phyloP scores from a whole-genome alignment of 2,113 vertebrate species.

The Bos javanicus region DNA sequence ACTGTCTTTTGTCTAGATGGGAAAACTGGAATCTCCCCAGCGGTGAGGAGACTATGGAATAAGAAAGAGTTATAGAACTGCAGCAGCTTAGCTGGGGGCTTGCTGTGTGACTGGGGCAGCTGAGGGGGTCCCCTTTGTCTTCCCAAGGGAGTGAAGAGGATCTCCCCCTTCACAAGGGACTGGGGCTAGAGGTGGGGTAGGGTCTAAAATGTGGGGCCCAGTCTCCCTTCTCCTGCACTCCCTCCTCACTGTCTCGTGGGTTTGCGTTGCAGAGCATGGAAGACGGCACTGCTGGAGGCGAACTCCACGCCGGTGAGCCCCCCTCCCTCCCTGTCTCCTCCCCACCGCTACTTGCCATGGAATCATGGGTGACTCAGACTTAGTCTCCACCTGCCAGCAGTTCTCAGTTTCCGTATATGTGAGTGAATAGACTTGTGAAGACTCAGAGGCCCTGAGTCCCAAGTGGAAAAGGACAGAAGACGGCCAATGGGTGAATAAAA shows the following conservation, averaged over 20 bases:
- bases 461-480: background rate
- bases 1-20: background rate
- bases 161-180: background rate
- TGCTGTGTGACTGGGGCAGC: background rate
- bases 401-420: background rate
- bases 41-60: background rate
- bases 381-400: slow-evolving; percentile 17
- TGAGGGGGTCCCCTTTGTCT: background rate
- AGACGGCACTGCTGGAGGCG: slow-evolving; percentile 90
- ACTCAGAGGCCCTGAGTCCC: background rate
- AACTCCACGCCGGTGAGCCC: slow-evolving; percentile 90
- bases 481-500: background rate
- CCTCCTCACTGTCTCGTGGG: background rate
- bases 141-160: background rate
- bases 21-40: background rate
- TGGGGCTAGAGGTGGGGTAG: background rate
- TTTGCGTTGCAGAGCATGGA: slow-evolving; percentile 90
- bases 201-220: background rate
- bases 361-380: slow-evolving; percentile 67
- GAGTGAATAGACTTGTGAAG: background rate
- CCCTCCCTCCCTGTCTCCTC: no score
- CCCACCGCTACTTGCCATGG: slow-evolving; percentile 45
- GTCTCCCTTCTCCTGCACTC: background rate
- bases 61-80: background rate
- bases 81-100: background rate